Base-by-base conservation (phyloP, 2,888 invertebrate genomes). In the Lutraria lutraria region DNA sequence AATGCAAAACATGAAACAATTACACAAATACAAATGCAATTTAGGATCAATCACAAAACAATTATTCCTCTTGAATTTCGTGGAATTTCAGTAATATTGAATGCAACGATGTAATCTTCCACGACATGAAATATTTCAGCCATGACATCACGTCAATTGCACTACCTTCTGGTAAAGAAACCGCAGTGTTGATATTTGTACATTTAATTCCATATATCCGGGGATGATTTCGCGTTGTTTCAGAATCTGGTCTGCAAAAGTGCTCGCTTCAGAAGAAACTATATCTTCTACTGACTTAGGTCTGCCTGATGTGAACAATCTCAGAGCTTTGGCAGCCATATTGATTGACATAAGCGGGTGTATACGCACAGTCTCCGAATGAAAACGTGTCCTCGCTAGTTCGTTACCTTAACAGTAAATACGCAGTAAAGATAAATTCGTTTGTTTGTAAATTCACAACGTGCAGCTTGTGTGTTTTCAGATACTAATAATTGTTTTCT, bases 111-210 rank as follows among this genome's bases (percentile, higher is more conserved):
- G 31, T 16, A 0, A 85, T 80, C 83, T 89, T 90, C 86, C 89
- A 63, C 0, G 89, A 89, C 87, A 92, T 89, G 68, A 94, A 29
- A 68, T 85, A 87, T 60, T 90, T 81, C 34, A 92, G 83, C 93
- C 92, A 94, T 0, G 94, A 93, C 90, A 94, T 91, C 16, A 92
- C 87, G 63, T n/a, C n/a, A n/a, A n/a, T n/a, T n/a, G 90, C 92
- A 53, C 89, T 88, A 34, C 93, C 93, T 25, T 88, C 79, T 93
- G 93, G 80, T 90, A 92, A 13, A 90, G 86, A n/a, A 92, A 87
- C 31, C 91, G 90, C 4, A 31, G 76, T 85, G 19, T 83, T 86
- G 16, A 84, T 83, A 2, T 87, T 21, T 54, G 53, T 29, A 91
- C 76, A 13, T 76, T 43, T 8, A 87, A 72, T n/a, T 83, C 54